Conservation (phyloP, 2,113 vertebrate genomes). For the Anarhynchus alexandrinus region DNA sequence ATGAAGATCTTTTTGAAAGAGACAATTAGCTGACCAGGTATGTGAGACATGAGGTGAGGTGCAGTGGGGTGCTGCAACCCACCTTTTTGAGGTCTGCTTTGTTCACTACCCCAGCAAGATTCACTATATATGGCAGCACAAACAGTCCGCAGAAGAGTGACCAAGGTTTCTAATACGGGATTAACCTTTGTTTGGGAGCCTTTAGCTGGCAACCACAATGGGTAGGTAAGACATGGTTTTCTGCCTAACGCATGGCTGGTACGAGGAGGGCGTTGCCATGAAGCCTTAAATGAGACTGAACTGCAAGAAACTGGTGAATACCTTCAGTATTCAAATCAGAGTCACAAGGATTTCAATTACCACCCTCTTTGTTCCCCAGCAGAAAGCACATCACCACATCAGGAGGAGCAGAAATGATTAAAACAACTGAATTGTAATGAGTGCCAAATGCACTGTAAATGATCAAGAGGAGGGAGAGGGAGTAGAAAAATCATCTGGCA, state of each 20-base stretch:
- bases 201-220: not conserved
- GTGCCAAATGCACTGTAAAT: not conserved
- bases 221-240: not conserved
- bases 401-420: not conserved
- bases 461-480: not conserved
- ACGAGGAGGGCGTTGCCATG: not conserved
- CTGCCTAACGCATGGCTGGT: not conserved
- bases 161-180: not conserved
- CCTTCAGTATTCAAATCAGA: not conserved
- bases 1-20: not conserved
- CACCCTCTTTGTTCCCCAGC: not conserved
- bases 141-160: not conserved
- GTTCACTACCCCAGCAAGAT: not conserved
- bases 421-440: slow-evolving; percentile 5
- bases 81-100: not conserved
- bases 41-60: not conserved
- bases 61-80: not conserved
- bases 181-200: not conserved
- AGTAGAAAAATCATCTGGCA: not conserved
- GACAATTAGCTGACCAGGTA: not conserved
- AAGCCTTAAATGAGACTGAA: not conserved
- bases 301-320: not conserved
- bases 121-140: not conserved
- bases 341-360: not conserved
- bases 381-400: not conserved